Base-by-base conservation (phyloP, 1,140 invertebrate species). In the Apolygus lucorum region DNA sequence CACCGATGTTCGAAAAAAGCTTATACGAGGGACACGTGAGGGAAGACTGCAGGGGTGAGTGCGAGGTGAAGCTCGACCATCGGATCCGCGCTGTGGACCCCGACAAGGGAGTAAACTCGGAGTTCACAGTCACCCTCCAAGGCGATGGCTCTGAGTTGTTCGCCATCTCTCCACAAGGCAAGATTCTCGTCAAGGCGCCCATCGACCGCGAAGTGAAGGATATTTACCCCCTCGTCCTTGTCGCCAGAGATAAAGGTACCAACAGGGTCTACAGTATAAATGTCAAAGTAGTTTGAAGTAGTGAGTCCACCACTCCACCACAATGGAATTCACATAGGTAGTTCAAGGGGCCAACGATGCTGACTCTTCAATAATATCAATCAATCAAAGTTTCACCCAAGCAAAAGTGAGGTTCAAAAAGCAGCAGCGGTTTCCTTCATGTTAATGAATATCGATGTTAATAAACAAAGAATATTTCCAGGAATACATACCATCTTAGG, bases 131-230 rank as follows among this genome's bases (percentile, higher is more conserved):
- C 28, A 85, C 83, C 2, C 76, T 96, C 0, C 84, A 85, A 68
- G 90, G 90, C 0, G 86, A 90, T 25, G 90, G 87, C 14, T 85
- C 86, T 72, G 85, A 91, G 69, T 78, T 88, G 62, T 96, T 96
- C 77, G 79, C 80, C 49, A 85, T 96, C 2, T 85, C 93, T 70
- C 80, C 85, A 69, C 86, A 79, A 25, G 91, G 90, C 11, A 82
- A 79, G 70, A 88, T 88, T 70, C 78, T 81, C 42, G 80, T 80
- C 22, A 79, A 82, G 66, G 70, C 72, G 2, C 74, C 72, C 0
- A 75, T 95, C 27, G 91, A 94, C 74, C 79, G 92, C 63, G 92
- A 95, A 80, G 81, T 85, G 70, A 88, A 85, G 73, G 80, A 83
- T 68, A 72, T 81, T 13, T 93, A 92, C 75, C 79, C 84, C 59